phyloP scores from a whole-genome alignment of 1,140 invertebrate genomes.

The Tigriopus japonicus region DNA sequence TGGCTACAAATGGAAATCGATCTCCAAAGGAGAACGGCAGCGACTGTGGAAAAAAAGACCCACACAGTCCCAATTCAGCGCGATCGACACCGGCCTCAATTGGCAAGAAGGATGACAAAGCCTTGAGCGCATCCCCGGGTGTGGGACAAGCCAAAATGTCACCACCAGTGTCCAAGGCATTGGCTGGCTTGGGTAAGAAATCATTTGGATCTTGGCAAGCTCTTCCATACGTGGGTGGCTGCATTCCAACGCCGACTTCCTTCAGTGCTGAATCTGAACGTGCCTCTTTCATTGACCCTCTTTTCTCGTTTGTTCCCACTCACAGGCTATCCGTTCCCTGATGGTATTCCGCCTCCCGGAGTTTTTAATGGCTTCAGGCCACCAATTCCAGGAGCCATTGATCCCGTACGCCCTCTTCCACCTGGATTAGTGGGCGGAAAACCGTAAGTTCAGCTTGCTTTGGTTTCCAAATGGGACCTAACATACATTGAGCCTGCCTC shows the following conservation, averaged over 20 bases:
- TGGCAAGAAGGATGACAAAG: background rate
- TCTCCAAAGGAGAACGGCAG: background rate
- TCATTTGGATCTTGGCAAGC: background rate
- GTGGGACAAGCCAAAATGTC: background rate
- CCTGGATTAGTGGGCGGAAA: background rate
- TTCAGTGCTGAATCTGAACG: no score
- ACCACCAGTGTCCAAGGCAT: background rate
- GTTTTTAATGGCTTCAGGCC: slow-evolving; percentile 2
- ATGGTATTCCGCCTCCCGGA: background rate
- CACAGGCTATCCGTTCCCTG: background rate
- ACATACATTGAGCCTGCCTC: no score
- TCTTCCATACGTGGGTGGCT: no score
- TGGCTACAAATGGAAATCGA: background rate
- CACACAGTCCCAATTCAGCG: background rate
- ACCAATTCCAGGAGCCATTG: background rate
- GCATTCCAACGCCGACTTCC: no score
- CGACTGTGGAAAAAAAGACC: background rate
- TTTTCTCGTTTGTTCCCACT: background rate
- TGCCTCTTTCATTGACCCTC: no score
- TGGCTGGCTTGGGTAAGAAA: background rate
- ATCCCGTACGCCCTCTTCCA: background rate
- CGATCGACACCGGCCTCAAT: background rate
- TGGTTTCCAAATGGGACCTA: background rate
- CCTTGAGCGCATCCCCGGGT: background rate
- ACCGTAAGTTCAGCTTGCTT: background rate